Evolutionary conservation across 1,140 invertebrate genomes (phyloP).

Genomic region (Papilio polyxenes): DNA sequence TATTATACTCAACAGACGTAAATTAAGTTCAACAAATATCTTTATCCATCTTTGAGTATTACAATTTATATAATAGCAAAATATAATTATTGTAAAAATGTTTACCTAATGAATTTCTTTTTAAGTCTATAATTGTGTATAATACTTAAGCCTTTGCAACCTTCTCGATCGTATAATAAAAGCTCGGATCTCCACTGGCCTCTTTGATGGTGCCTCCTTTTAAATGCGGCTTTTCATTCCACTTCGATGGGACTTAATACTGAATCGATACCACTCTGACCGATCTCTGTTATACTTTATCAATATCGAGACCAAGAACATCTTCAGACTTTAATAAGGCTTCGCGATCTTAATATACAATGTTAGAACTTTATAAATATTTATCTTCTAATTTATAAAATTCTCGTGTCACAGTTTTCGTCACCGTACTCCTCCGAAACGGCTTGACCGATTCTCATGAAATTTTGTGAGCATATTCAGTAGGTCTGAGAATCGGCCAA

Average conservation of each 20-base stretch:
- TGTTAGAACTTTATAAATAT: neutral
- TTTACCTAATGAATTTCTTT: constrained; percentile 8
- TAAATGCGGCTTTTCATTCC: constrained; percentile 36
- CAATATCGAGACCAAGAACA: neutral
- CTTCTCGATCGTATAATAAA: constrained; percentile 30
- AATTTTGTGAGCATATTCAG: no score
- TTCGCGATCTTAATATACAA: neutral
- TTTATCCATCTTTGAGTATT: no score
- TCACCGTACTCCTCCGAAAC: no score
- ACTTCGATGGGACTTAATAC: constrained; percentile 35
- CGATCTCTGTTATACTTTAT: constrained; percentile 31
- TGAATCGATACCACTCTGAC: constrained; percentile 38
- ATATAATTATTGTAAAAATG: neutral
- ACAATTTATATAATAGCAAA: neutral
- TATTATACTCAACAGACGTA: neutral
- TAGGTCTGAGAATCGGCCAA: no score
- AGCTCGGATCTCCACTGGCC: neutral
- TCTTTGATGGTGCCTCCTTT: constrained; percentile 32
- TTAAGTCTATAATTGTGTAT: constrained; percentile 8
- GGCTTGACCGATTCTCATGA: no score
- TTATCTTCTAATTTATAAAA: no score
- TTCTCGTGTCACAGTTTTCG: no score
- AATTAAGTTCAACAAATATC: neutral
- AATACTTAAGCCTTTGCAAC: constrained; percentile 12
- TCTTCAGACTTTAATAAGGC: neutral